Base-by-base conservation (phyloP, 2,797 vertebrate genomes). In the Meriones psammophilus region DNA sequence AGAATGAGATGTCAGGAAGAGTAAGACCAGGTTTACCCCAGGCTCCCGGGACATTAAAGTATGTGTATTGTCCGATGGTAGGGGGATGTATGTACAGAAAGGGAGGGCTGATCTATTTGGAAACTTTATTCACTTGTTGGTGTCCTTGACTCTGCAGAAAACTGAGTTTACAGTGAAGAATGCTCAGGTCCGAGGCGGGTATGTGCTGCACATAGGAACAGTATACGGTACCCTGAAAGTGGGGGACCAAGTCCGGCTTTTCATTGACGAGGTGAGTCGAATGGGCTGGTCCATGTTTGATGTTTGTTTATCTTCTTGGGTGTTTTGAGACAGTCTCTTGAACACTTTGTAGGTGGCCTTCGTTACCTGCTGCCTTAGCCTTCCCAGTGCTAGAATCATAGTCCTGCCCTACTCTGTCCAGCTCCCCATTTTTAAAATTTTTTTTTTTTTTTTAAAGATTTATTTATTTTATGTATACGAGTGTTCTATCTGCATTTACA, bases 151-250 rank as follows among this genome's bases (percentile, higher is more conserved):
- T 79, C 90, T 90, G 42, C 98, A 99, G 99, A 99, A 99, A 98
- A 99, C 99, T 74, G 99, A 99, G 98, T 99, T 99, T 98, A 99
- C 99, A 0, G 99, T 99, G 97, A 99, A 99, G 98, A 99, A 99
- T 0, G 99, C 99, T 0, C 99, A 99, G 98, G 99, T 99, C 26
- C 98, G 99, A 60, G 99, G 99, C n/a, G 99, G 99, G 10, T 99
- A 99, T 0, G 99, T 99, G 84, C 99, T 99, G 4, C 99, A 99
- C 26, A 97, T 99, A 10, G 99, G 99, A 54, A 99, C 99, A 0
- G 98, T 99, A 4, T 99, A 99, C 0, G 99, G 99, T 36, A 98
- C 83, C 18, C 98, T 99, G 98, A 99, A 98, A 97, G 99, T 99
- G 0, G 99, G 99, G 71, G 99, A 99, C 92, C 97, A 96, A 0